Evolutionary conservation across 2,113 vertebrate genomes (phyloP).

Genomic region (Bothrops jararaca): DNA sequence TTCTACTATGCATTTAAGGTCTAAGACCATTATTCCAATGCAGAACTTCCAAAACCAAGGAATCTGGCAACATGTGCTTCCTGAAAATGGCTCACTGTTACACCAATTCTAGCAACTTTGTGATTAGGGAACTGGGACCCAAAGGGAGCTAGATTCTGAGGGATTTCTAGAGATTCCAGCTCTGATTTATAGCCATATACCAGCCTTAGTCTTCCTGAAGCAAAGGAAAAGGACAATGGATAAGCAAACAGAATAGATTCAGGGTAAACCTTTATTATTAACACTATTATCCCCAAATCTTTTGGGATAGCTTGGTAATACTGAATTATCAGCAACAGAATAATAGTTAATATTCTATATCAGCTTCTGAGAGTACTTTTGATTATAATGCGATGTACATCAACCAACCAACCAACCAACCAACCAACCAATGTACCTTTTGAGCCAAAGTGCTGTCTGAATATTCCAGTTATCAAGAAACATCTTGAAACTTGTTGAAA

Average conservation of each 20-base stretch:
- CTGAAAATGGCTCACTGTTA: not conserved
- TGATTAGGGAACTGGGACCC: not conserved
- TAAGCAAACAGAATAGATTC: not conserved
- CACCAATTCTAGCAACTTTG: not conserved
- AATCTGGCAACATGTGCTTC: not conserved
- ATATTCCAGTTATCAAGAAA: constrained; percentile 99
- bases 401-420: not conserved
- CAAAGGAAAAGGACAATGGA: not conserved
- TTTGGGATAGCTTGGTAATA: not conserved
- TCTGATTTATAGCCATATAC: not conserved
- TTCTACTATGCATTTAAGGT: not conserved
- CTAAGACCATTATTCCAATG: not conserved
- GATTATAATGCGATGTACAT: not conserved
- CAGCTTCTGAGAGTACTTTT: not conserved
- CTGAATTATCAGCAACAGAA: constrained; percentile 4
- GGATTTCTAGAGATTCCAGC: not conserved
- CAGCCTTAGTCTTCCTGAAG: not conserved
- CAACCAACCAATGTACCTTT: constrained; percentile 78
- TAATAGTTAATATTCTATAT: not conserved
- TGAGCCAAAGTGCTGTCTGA: constrained; percentile 97
- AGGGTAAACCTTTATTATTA: not conserved
- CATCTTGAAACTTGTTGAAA: constrained; percentile 97
- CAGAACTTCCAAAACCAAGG: not conserved
- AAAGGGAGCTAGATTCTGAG: not conserved
- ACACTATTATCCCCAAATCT: not conserved